Evolutionary conservation across 2,797 vertebrate genomes (phyloP).

Genomic region (Neostethus bicornis): DNA sequence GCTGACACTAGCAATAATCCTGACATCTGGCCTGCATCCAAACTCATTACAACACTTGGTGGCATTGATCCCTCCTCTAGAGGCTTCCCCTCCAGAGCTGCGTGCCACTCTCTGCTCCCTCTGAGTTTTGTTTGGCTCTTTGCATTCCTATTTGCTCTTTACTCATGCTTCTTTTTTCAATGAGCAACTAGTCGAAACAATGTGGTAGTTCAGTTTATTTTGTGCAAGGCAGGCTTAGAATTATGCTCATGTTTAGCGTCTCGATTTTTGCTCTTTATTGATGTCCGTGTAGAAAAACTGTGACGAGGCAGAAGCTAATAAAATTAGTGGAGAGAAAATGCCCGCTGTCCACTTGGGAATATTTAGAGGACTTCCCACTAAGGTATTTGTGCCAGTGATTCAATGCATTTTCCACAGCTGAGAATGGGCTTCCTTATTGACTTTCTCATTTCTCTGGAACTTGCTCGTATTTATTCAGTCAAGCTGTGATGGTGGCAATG

Average conservation of each 20-base stretch:
- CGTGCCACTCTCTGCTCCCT: conserved; percentile 39
- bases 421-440: conserved; percentile 44
- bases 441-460: conserved; percentile 12
- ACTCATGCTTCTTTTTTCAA: conserved; percentile 23
- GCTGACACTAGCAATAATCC: conserved; percentile 79
- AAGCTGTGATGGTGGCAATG: not conserved
- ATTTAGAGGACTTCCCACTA: conserved; percentile 60
- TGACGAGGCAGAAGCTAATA: conserved; percentile 66
- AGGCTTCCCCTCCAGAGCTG: conserved; percentile 71
- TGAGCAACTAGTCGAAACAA: conserved; percentile 4
- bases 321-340: conserved; percentile 66
- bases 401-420: conserved; percentile 48
- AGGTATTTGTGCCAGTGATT: conserved; percentile 52
- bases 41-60: conserved; percentile 76
- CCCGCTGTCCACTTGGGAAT: conserved; percentile 57
- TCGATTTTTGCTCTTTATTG: conserved; percentile 43
- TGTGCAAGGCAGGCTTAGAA: conserved; percentile 40
- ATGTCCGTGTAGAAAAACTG: conserved; percentile 53
- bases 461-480: not conserved
- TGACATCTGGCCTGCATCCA: conserved; percentile 76
- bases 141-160: conserved; percentile 29
- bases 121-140: conserved; percentile 56
- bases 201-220: conserved; percentile 15
- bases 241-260: conserved; percentile 25
- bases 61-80: conserved; percentile 75